Base-by-base conservation (phyloP, 2,797 vertebrate species). In the Rhadinocentrus ornatus region DNA sequence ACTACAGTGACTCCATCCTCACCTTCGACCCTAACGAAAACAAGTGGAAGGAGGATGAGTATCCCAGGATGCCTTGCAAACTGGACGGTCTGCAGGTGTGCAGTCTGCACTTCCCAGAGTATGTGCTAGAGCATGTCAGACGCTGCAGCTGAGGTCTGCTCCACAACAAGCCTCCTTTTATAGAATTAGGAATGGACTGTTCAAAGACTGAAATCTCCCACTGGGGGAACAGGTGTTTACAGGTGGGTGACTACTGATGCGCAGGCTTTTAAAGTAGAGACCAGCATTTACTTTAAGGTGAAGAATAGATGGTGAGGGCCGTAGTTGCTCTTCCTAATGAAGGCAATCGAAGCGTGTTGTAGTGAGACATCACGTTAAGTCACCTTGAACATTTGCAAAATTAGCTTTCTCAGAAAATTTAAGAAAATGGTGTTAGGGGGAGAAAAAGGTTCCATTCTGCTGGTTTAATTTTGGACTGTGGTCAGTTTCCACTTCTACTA, bases 11-110 rank as follows among this genome's bases (percentile, higher is more conserved):
- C 96, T 99, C 98, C 2, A 99, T 99, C 91, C 96, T 99, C 73
- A 99, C 97, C 63, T 99, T 99, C 71, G 97, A 99, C 92, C 97
- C 98, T 0, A 97, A 99, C 66, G 98, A 99, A 52, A 99, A 99
- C 94, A 99, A 99, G 90, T 99, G 98, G 98, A 99, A 99, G 93
- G 98, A 99, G 95, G 98, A 99, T 71, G 98, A 99, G 91, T 99
- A 97, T 91, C 98, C 98, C 48, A 95, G 98, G 86, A 99, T 99
- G 98, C 98, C 98, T 31, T 99, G 98, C 95, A 99, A 99, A 93
- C 95, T 99, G 89, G 98, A 99, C 83, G 98, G 98, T 73, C 95
- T 99, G 91, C 98, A 99, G 91, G 98, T 99, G 73, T 99, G 98
- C 95, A 99, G 97, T 81, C 93, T 99, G 89, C 97, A 99, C 92